A percentile compares a stretch with the other conserved stretches of the same genome.
phyloP scores from a whole-genome alignment of 2,113 vertebrate species.

The Caranx ignobilis region DNA sequence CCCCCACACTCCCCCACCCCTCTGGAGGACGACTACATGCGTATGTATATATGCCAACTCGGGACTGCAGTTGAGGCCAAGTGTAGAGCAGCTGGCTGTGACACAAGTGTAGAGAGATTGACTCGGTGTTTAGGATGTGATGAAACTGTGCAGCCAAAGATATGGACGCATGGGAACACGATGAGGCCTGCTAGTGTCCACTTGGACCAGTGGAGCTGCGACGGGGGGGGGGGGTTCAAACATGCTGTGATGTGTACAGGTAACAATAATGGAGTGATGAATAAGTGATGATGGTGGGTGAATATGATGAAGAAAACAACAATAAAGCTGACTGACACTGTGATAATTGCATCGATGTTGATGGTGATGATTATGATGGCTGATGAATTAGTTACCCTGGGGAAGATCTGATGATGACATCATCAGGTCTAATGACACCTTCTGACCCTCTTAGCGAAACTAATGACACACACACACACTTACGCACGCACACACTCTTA shows the following conservation, averaged over 20 bases:
- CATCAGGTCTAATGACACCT: slow-evolving; percentile 61
- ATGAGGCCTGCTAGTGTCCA: slow-evolving; percentile 29
- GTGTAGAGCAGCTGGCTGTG: slow-evolving; percentile 56
- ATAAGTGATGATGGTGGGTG: background rate
- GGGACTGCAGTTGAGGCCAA: slow-evolving; percentile 67
- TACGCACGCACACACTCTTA: slow-evolving; percentile 20
- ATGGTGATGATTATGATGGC: background rate
- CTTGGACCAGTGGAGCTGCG: background rate
- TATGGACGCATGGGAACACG: background rate
- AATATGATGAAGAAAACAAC: background rate
- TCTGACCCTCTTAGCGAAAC: slow-evolving; percentile 61
- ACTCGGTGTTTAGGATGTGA: slow-evolving; percentile 6
- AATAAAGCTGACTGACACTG: background rate
- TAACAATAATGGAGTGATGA: slow-evolving; percentile 1
- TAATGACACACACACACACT: slow-evolving; percentile 45
- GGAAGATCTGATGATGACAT: slow-evolving; percentile 66
- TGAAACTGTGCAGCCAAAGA: background rate
- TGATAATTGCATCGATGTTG: background rate
- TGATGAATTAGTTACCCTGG: slow-evolving; percentile 31
- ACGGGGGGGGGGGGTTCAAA: slow-evolving; percentile 8
- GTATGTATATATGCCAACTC: slow-evolving; percentile 51
- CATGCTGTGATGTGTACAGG: background rate
- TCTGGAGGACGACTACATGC: slow-evolving; percentile 24
- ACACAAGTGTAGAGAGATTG: background rate
- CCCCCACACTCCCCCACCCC: background rate